A percentile compares a stretch with the other conserved stretches of the same genome.
These are phyloP conservation scores for Gnatocerus cornutus DNA, from an alignment of 2,888 invertebrate genomes.

Conservation along the genomic window DNA sequence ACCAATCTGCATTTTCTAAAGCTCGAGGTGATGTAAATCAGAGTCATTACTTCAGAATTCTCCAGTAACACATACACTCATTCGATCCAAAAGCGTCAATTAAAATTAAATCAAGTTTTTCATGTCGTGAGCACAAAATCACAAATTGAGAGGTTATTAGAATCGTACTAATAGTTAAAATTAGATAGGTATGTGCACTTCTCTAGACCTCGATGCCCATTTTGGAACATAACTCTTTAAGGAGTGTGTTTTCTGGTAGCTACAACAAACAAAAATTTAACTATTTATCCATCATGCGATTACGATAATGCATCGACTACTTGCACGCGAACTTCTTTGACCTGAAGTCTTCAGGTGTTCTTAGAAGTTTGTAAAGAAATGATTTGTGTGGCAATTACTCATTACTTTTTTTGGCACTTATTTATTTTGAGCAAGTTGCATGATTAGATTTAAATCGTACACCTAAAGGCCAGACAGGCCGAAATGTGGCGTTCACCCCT, in stretches of 20 bases:
- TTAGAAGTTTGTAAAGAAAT: conserved; percentile 13
- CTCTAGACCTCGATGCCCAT: background rate
- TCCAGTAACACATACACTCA: background rate
- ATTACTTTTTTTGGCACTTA: conserved; percentile 5
- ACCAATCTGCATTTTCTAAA: conserved; percentile 19
- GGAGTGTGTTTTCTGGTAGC: background rate
- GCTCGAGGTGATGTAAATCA: conserved; percentile 12
- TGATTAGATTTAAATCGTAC: too few species aligned
- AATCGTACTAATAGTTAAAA: background rate
- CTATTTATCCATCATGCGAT: conserved; percentile 7
- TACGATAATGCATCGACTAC: background rate
- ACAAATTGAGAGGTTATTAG: conserved; percentile 12
- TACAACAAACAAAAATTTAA: background rate
- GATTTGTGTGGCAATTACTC: conserved; percentile 14
- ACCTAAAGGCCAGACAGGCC: too few species aligned
- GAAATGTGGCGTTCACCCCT: too few species aligned
- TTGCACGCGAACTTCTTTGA: conserved; percentile 9
- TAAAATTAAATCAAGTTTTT: conserved; percentile 30
- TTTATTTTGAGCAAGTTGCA: background rate
- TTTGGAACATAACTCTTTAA: background rate
- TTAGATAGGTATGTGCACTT: background rate
- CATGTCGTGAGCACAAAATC: background rate
- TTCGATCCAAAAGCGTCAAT: conserved; percentile 10
- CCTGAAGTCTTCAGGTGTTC: background rate
- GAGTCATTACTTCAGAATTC: conserved; percentile 16